These are phyloP conservation scores for Amiota communis DNA, from an alignment of 2,888 invertebrate species.

Conservation along the genomic window DNA sequence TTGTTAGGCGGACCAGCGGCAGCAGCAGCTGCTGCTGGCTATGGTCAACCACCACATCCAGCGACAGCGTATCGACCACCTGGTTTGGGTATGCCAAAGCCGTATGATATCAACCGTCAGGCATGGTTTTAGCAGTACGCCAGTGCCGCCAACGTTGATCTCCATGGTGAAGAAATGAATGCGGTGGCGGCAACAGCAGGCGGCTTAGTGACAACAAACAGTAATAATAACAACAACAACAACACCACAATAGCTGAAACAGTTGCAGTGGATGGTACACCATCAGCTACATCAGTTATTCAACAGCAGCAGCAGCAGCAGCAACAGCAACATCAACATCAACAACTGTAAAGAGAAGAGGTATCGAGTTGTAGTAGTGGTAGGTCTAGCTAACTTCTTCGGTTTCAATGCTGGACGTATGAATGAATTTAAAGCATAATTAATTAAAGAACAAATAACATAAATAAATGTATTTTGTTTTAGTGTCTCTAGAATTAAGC, in stretches of 20 bases:
- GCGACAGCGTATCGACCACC: slow-evolving; percentile 77
- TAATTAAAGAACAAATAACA: no score
- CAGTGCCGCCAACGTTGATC: slow-evolving; percentile 63
- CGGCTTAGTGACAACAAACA: slow-evolving; percentile 27
- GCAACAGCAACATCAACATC: slow-evolving; percentile 13
- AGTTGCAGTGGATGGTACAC: background rate
- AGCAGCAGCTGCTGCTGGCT: slow-evolving; percentile 80
- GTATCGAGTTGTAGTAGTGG: slow-evolving; percentile 31
- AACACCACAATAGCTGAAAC: slow-evolving; percentile 27
- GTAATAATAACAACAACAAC: slow-evolving; percentile 36
- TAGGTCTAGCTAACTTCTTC: slow-evolving; percentile 7
- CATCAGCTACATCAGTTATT: background rate
- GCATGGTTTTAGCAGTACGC: slow-evolving; percentile 79
- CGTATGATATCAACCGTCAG: slow-evolving; percentile 82
- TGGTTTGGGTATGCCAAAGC: slow-evolving; percentile 79
- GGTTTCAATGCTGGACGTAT: slow-evolving; percentile 44
- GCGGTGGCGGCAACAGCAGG: slow-evolving; percentile 44
- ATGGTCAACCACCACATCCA: slow-evolving; percentile 77
- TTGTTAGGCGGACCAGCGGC: slow-evolving; percentile 73
- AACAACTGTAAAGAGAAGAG: slow-evolving; percentile 27
- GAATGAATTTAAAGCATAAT: slow-evolving; percentile 27
- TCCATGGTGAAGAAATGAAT: slow-evolving; percentile 62
- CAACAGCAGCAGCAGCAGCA: slow-evolving; percentile 33
- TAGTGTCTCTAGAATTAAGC: no score
- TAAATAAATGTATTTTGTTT: no score